Evolutionary conservation across 2,113 vertebrate species (phyloP).

Genomic region (Varanus salvator): DNA sequence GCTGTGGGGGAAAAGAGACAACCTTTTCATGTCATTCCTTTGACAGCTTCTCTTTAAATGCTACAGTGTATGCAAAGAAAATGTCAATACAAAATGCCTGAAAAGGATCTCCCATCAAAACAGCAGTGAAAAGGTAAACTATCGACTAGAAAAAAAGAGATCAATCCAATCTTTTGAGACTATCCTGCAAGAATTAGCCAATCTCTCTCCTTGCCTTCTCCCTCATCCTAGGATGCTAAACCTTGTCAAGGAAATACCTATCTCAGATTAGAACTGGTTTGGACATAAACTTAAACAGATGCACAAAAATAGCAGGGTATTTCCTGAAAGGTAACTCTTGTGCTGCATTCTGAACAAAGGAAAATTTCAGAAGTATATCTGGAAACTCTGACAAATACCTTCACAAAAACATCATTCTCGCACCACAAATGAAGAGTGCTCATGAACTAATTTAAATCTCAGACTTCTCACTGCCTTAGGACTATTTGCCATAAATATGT

Average conservation of each 20-base stretch:
- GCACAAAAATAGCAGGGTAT: slow-evolving; percentile 67
- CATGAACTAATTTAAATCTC: background rate
- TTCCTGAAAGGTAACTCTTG: slow-evolving; percentile 70
- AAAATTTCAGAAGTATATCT: background rate
- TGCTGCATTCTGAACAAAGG: slow-evolving; percentile 60
- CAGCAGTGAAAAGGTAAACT: slow-evolving; percentile 67
- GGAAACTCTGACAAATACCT: background rate
- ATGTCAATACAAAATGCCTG: slow-evolving; percentile 77
- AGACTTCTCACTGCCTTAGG: background rate
- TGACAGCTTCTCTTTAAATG: slow-evolving; percentile 71
- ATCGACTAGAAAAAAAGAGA: slow-evolving; percentile 70
- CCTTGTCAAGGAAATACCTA: slow-evolving; percentile 69
- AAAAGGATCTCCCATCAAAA: slow-evolving; percentile 74
- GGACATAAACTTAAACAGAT: slow-evolving; percentile 65
- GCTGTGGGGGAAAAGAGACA: background rate
- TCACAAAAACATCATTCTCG: fast-evolving
- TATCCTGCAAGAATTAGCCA: slow-evolving; percentile 69
- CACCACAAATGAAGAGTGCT: fast-evolving
- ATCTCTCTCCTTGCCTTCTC: slow-evolving; percentile 63
- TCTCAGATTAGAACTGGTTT: slow-evolving; percentile 64
- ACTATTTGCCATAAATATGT: background rate
- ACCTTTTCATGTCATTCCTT: slow-evolving; percentile 52
- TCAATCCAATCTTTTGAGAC: slow-evolving; percentile 72
- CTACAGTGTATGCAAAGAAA: slow-evolving; percentile 55
- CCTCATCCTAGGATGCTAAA: slow-evolving; percentile 50